Conservation (phyloP, 2,797 vertebrate genomes). For the Geotrypetes seraphini region DNA sequence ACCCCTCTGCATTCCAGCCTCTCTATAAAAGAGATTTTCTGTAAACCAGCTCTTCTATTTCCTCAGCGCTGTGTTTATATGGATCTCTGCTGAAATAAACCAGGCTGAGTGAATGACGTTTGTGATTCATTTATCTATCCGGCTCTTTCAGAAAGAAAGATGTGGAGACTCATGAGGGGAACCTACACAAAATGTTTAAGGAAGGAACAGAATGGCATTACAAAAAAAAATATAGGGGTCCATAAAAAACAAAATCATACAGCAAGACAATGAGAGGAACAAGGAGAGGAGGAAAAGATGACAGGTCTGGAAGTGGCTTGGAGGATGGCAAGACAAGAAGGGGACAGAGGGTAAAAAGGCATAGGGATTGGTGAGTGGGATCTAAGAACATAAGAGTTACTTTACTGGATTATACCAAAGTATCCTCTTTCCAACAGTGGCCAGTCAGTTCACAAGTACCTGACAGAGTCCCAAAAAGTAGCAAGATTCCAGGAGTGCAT, state of each 20-base stretch:
- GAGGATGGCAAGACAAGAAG: too few species aligned
- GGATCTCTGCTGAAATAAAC: slow-evolving; percentile 5
- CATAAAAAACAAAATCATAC: too few species aligned
- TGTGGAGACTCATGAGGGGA: too few species aligned
- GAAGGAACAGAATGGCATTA: background rate
- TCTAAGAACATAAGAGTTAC: fast-evolving
- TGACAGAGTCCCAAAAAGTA: too few species aligned
- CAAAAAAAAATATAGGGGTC: background rate
- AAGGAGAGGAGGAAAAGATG: background rate
- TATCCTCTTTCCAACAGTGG: too few species aligned
- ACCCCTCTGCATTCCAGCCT: slow-evolving; percentile 1
- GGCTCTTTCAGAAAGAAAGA: slow-evolving; percentile 1
- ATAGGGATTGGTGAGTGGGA: too few species aligned
- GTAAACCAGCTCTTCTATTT: slow-evolving; percentile 7
- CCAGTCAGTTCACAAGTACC: too few species aligned
- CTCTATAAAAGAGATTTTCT: slow-evolving; percentile 3
- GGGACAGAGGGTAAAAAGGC: background rate
- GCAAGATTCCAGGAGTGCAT: too few species aligned
- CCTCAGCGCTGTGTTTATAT: slow-evolving; percentile 2
- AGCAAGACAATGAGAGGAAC: background rate
- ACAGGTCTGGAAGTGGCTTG: background rate
- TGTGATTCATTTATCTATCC: slow-evolving; percentile 1
- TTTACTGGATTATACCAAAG: fast-evolving
- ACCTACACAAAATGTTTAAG: too few species aligned
- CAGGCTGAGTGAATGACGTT: background rate